phyloP scores from a whole-genome alignment of 2,113 vertebrate species.

The Solea senegalensis region DNA sequence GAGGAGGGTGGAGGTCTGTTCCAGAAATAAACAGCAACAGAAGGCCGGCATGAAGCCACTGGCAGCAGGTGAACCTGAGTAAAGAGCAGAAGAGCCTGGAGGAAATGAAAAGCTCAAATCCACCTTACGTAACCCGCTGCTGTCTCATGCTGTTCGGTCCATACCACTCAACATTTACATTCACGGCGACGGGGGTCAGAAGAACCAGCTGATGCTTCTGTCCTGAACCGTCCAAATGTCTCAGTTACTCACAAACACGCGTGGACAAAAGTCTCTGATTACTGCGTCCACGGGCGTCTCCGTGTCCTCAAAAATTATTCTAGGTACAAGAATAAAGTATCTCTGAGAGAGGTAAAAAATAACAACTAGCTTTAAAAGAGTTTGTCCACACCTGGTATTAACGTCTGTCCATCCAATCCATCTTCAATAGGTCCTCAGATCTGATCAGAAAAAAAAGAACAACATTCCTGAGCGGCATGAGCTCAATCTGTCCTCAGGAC shows the following conservation, averaged over 20 bases:
- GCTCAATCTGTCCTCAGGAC: no score
- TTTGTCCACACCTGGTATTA: no score
- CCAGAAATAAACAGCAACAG: slow-evolving; percentile 70
- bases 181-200: background rate
- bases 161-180: slow-evolving; percentile 35
- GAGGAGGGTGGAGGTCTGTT: slow-evolving; percentile 44
- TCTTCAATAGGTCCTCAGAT: no score
- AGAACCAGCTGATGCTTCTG: background rate
- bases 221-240: background rate
- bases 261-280: background rate
- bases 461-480: no score
- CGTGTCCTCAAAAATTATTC: no score
- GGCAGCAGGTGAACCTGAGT: slow-evolving; percentile 65
- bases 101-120: slow-evolving; percentile 58
- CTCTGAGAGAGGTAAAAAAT: no score
- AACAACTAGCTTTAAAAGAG: no score
- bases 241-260: background rate
- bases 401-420: no score
- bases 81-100: slow-evolving; percentile 57
- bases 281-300: no score
- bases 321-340: no score
- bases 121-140: slow-evolving; percentile 37
- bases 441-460: no score
- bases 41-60: slow-evolving; percentile 65
- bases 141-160: slow-evolving; percentile 7